These are phyloP conservation scores for Drosophila lacicola DNA, from an alignment of 2,888 invertebrate genomes.

Conservation along the genomic window DNA sequence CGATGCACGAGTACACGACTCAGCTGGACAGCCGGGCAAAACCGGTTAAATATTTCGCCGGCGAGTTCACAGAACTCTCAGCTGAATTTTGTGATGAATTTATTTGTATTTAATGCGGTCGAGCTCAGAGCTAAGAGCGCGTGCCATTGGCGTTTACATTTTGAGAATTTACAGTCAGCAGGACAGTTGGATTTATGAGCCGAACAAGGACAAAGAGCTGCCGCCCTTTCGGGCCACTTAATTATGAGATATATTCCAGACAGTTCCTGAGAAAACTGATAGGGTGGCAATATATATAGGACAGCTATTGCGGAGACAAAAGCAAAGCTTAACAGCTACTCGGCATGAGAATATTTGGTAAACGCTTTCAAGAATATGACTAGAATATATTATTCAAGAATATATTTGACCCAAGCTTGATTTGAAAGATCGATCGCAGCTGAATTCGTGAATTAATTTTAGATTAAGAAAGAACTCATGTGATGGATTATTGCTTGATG, in stretches of 20 bases:
- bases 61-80: slow-evolving; percentile 74
- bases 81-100: slow-evolving; percentile 68
- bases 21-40: slow-evolving; percentile 13
- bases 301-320: background rate
- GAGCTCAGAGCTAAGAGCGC: slow-evolving; percentile 44
- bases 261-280: slow-evolving; percentile 43
- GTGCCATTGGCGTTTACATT: slow-evolving; percentile 65
- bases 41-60: slow-evolving; percentile 65
- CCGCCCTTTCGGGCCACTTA: slow-evolving; percentile 46
- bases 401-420: too few relatives aligned
- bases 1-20: slow-evolving; percentile 5
- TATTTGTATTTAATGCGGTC: slow-evolving; percentile 73
- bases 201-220: slow-evolving; percentile 49
- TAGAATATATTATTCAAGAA: too few relatives aligned
- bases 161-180: slow-evolving; percentile 39
- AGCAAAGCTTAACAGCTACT: background rate
- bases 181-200: slow-evolving; percentile 30
- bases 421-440: too few relatives aligned
- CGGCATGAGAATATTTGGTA: background rate
- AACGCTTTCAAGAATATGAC: background rate
- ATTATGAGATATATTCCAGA: slow-evolving; percentile 62
- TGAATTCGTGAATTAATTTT: too few relatives aligned
- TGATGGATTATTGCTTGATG: too few relatives aligned
- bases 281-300: slow-evolving; percentile 3
- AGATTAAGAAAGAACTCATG: too few relatives aligned